phyloP scores from a whole-genome alignment of 2,797 vertebrate genomes.

The Darevskia mixta region DNA sequence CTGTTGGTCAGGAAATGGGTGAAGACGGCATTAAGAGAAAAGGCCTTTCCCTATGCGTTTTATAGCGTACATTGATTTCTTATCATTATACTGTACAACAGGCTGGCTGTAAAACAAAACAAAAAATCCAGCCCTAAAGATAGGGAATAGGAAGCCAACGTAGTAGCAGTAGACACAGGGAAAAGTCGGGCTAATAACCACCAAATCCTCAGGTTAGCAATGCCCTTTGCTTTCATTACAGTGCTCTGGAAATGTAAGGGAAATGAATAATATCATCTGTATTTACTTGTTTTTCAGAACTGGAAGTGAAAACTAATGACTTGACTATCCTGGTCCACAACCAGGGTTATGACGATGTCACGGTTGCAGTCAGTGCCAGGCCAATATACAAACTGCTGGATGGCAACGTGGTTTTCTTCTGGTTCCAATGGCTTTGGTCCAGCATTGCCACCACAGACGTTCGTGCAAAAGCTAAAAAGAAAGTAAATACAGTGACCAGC shows the following conservation, averaged over 20 bases:
- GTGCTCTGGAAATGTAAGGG: not conserved
- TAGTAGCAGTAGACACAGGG: not conserved
- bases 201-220: not conserved
- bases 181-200: not conserved
- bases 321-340: not conserved
- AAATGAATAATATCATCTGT: not conserved
- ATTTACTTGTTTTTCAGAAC: not conserved
- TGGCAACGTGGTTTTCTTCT: conserved; percentile 22
- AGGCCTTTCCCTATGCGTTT: too few species aligned
- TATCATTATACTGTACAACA: too few species aligned
- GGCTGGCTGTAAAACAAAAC: too few species aligned
- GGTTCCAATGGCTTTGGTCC: conserved; percentile 11
- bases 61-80: too few species aligned
- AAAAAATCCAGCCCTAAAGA: not conserved
- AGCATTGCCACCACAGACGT: not conserved
- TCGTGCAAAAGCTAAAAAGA: not conserved
- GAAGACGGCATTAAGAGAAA: too few species aligned
- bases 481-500: not conserved
- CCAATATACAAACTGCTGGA: conserved; percentile 2
- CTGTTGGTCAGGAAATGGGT: too few species aligned
- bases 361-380: not conserved
- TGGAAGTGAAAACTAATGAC: not conserved
- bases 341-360: not conserved
- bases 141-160: not conserved
- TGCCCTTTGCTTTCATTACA: not conserved